Evolutionary conservation across 2,888 invertebrate species (phyloP).

Genomic region (Drosophila longiperda): DNA sequence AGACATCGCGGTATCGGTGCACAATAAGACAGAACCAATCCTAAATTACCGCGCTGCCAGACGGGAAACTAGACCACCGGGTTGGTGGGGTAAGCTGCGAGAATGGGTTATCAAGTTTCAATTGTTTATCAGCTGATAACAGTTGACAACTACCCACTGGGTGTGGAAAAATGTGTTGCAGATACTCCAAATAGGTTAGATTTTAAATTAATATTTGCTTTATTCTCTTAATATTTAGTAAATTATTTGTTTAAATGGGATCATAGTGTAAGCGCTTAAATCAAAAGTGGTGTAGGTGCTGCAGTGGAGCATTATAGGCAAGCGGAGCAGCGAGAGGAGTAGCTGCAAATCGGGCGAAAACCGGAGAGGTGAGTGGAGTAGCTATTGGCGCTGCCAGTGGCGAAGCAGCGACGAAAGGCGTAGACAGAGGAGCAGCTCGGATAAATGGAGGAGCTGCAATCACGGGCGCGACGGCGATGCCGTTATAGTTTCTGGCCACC

Average conservation of each 20-base stretch:
- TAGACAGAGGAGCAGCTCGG: slow-evolving; percentile 35
- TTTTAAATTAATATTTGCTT: background rate
- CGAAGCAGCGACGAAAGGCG: slow-evolving; percentile 36
- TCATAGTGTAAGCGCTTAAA: slow-evolving; percentile 26
- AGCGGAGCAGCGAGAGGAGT: slow-evolving; percentile 24
- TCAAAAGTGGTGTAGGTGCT: slow-evolving; percentile 25
- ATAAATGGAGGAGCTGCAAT: slow-evolving; percentile 50
- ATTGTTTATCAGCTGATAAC: background rate
- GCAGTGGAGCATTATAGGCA: slow-evolving; percentile 14
- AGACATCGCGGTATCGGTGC: background rate
- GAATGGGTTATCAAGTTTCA: background rate
- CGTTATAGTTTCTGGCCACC: slow-evolving; percentile 67
- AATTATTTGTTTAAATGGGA: slow-evolving; percentile 9
- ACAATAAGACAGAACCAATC: background rate
- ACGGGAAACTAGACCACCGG: background rate
- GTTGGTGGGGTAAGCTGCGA: background rate
- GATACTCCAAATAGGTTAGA: background rate
- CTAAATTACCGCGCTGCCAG: background rate
- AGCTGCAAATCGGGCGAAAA: slow-evolving; percentile 27
- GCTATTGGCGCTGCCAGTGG: slow-evolving; percentile 24
- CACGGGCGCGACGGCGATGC: slow-evolving; percentile 63
- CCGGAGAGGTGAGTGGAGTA: slow-evolving; percentile 31
- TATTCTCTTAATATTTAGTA: background rate
- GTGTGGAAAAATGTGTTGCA: background rate
- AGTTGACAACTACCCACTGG: background rate